Base-by-base conservation (phyloP, 2,888 invertebrate species). In the Fragum whitleyi region DNA sequence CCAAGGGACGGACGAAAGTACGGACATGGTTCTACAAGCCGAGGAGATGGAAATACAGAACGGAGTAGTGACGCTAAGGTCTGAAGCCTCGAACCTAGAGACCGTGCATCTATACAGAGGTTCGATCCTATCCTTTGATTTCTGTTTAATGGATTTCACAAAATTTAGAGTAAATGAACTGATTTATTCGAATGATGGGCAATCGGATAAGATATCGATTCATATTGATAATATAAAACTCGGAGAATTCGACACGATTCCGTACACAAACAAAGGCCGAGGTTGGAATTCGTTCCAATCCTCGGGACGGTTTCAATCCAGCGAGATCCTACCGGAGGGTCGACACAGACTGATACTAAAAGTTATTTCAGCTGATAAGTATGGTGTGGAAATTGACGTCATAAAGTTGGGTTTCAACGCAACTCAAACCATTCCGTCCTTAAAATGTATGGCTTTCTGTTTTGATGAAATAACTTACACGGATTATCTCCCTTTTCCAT, bases 311-410 rank as follows among this genome's bases (percentile, higher is more conserved):
- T 32, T 68, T 14, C 57, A 53, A 9, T 55, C 55, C 1, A 39
- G 29, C 7, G 36, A 36, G 7, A 14, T 29, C 16, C 29, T 81
- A 6, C 53, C 75, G 14, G 76, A 83, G 28, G 88, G 88, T 7
- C 53, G 82, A 21, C 87, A 88, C 42, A 81, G 65, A 2, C 39
- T 89, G 3, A 74, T 71, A 2, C 26, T 89, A 5, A 61, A 57
- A 9, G 79, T 87, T 19, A 72, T 79, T 9, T 23, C 75, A 9
- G 42, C 86, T 0, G 88, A 89, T 70, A 53, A 39, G 21, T 84
- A 86, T 77, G 89, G 89, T 16, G 77, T 90, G 2, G 90, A 91
- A 78, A 75, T 91, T 9, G 90, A 90, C 71, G 67, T 73, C 29
- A 67, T 88, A 19, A 77, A 69, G 3, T 23, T 90, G 7, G 62